Conservation (phyloP, 2,797 vertebrate genomes). For the Sebastes minor region DNA sequence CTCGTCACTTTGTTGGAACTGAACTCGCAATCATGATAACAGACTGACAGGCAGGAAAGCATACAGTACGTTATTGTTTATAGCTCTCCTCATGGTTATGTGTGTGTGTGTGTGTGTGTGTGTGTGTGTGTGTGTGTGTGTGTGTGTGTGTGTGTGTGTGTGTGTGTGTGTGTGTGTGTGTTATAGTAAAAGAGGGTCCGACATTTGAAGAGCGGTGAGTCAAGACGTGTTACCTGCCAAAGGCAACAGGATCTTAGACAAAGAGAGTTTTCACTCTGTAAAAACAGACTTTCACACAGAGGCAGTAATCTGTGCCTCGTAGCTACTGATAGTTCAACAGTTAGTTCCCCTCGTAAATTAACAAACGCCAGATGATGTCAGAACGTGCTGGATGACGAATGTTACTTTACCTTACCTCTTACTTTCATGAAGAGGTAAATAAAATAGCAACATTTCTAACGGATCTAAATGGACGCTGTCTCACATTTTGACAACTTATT, state of each 20-base stretch:
- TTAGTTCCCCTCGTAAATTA: not conserved
- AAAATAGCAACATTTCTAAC: not conserved
- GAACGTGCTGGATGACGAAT: not conserved
- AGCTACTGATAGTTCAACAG: not conserved
- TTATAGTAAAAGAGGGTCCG: constrained; percentile 11
- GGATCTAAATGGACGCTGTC: not conserved
- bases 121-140: too few relatives aligned
- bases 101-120: not conserved
- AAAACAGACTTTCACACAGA: constrained; percentile 36
- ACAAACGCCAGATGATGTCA: not conserved
- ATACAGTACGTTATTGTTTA: constrained; percentile 17
- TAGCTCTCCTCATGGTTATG: constrained; percentile 3
- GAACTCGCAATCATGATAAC: constrained; percentile 3
- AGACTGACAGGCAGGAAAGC: constrained; percentile 13
- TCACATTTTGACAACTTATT: not conserved
- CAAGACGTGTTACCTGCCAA: constrained; percentile 52
- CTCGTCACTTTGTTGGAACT: constrained; percentile 36
- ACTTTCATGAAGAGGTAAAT: not conserved
- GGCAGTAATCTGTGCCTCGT: not conserved
- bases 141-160: not conserved
- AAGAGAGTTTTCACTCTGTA: constrained; percentile 48
- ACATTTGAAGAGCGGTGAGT: constrained; percentile 41
- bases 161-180: not conserved
- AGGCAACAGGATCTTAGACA: constrained; percentile 42
- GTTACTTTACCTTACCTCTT: not conserved